phyloP scores from a whole-genome alignment of 1,140 invertebrate species.

The Saccostrea cuccullata region DNA sequence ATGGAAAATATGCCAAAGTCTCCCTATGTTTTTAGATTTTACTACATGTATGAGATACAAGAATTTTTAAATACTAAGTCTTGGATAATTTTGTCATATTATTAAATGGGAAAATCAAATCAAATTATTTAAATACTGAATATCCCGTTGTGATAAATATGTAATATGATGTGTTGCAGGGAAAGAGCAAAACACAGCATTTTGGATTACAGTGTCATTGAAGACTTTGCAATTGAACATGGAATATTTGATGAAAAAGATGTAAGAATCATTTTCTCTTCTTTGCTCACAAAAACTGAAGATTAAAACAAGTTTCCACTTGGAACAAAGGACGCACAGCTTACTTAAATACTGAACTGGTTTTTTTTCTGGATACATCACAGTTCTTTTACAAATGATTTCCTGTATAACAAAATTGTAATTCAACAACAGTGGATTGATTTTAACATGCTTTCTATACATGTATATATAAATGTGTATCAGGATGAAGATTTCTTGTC shows the following conservation, averaged over 20 bases:
- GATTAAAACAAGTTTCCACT: no score
- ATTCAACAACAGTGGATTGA: slow-evolving; percentile 77
- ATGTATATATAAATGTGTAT: not conserved
- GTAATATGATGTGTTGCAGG: slow-evolving; percentile 51
- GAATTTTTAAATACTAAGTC: no score
- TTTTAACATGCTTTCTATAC: not conserved
- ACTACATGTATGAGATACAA: no score
- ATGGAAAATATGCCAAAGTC: no score
- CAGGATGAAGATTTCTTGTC: no score
- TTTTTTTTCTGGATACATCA: slow-evolving; percentile 69
- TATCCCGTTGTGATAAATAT: not conserved
- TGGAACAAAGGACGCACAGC: no score
- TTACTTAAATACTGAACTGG: no score
- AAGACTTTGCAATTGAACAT: slow-evolving; percentile 67
- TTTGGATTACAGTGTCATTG: slow-evolving; percentile 68
- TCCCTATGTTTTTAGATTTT: no score
- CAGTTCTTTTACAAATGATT: slow-evolving; percentile 77
- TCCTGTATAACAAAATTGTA: slow-evolving; percentile 73
- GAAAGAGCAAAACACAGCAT: slow-evolving; percentile 63
- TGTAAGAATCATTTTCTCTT: slow-evolving; percentile 61
- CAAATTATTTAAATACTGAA: not conserved
- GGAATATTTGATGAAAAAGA: slow-evolving; percentile 76
- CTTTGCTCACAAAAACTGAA: no score
- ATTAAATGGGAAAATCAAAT: not conserved
- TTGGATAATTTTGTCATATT: no score